Conservation (phyloP, 2,797 vertebrate species). For the Tapera naevia region DNA sequence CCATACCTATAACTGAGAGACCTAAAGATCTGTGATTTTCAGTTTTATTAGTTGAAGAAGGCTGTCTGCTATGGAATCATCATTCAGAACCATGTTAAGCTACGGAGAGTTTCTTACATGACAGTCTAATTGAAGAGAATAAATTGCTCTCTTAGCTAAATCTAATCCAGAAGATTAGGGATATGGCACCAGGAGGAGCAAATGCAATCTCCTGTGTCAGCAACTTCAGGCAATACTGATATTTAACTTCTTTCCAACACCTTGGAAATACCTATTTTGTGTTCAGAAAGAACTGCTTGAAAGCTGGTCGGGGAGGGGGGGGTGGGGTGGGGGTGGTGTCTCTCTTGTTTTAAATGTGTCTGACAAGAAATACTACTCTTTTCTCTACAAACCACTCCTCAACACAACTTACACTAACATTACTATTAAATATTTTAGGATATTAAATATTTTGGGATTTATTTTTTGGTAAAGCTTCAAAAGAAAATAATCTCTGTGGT, state of each 20-base stretch:
- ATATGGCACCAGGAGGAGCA: neutral
- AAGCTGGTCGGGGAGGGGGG: no score
- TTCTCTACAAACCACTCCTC: neutral
- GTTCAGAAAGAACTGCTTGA: neutral
- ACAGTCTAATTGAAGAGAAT: neutral
- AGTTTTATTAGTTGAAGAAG: neutral
- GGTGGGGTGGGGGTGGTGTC: no score
- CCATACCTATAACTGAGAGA: neutral
- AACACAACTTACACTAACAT: neutral
- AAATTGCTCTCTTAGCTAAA: neutral
- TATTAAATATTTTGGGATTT: no score
- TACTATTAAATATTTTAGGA: neutral
- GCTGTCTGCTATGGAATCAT: neutral
- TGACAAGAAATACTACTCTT: neutral
- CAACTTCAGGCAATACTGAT: neutral
- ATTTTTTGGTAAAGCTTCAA: neutral
- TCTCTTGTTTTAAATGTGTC: neutral
- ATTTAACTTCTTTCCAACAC: neutral
- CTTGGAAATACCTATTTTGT: neutral
- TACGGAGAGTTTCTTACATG: neutral
- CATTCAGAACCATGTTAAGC: neutral
- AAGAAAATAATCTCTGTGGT: neutral
- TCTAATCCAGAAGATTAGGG: neutral
- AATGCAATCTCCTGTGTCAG: neutral
- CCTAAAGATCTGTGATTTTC: neutral